Base-by-base conservation (phyloP, 2,888 invertebrate genomes). In the Nemoura dubitans region DNA sequence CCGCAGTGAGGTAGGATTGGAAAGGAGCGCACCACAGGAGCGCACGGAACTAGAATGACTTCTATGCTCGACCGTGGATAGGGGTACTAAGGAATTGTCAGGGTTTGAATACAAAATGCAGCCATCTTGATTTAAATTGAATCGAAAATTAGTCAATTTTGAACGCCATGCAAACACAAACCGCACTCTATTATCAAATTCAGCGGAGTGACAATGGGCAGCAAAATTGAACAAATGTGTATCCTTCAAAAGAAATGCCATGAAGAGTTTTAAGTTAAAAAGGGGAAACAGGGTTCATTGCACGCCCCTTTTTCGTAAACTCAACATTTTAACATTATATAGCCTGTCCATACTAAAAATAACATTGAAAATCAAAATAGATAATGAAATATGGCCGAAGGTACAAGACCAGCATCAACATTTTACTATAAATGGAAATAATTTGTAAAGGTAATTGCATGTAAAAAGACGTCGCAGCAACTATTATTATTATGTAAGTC, bases 251-350 rank as follows among this genome's bases (percentile, higher is more conserved):
- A 83, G 42, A 83, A 88, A n/a, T n/a, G n/a, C n/a, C n/a, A n/a
- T n/a, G n/a, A n/a, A n/a, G n/a, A n/a, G n/a, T n/a, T n/a, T 87
- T 76, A 92, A 91, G 21, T 21, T 59, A 59, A 59, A 59, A 59
- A 59, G 21, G 59, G 21, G 14, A 59, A 59, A 21, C 59, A 10
- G 14, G 2, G 59, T 21, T 2, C 59, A 59, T 59, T 59, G 59
- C 59, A 59, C 3, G 21, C 59, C 59, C 59, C 59, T 59, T 59
- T 59, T 59, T 14, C 59, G 59, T 21, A 59, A 59, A 59, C 59
- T 59, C 16, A 10, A 59, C 10, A 59, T 59, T 16, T 59, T 59
- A 59, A 59, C 59, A 59, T 59, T 21, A 59, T 59, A 16, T 21
- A 59, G 59, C 59, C 59, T 59, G 16, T 59, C 3, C 21, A 59